phyloP scores from a whole-genome alignment of 2,888 invertebrate genomes.

The Dasypogon diadema region DNA sequence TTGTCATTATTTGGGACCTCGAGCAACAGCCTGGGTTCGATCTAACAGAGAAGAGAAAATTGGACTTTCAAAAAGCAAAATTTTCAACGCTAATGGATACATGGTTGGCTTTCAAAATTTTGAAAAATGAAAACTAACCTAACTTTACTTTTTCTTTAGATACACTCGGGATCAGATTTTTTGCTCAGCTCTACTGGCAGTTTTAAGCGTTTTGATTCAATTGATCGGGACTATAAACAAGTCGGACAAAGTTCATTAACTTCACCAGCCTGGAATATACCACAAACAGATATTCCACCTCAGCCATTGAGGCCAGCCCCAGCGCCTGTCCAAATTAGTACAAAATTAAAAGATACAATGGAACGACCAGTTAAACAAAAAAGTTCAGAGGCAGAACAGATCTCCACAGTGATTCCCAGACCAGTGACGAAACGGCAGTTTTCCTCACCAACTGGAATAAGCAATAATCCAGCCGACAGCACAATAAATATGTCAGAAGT shows the following conservation, averaged over 20 bases:
- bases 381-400: slow-evolving; percentile 44
- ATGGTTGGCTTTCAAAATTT: slow-evolving; percentile 70
- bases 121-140: neutral
- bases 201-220: slow-evolving; percentile 76
- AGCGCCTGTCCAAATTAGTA: slow-evolving; percentile 60
- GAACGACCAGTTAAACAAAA: slow-evolving; percentile 58
- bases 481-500: slow-evolving; percentile 57
- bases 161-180: slow-evolving; percentile 76
- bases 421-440: slow-evolving; percentile 65
- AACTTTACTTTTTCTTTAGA: slow-evolving; percentile 65
- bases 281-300: slow-evolving; percentile 72
- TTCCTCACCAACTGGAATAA: slow-evolving; percentile 52
- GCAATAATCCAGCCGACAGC: slow-evolving; percentile 30
- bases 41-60: slow-evolving; percentile 69
- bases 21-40: slow-evolving; percentile 66
- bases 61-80: slow-evolving; percentile 67
- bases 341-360: slow-evolving; percentile 51
- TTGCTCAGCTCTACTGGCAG: slow-evolving; percentile 74
- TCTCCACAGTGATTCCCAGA: slow-evolving; percentile 63
- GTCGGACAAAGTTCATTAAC: slow-evolving; percentile 68
- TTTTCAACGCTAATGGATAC: slow-evolving; percentile 77
- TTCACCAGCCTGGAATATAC: slow-evolving; percentile 66
- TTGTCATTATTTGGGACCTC: slow-evolving; percentile 66
- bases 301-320: slow-evolving; percentile 77
- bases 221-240: slow-evolving; percentile 72